A percentile compares a stretch with the other conserved stretches of the same genome.
phyloP scores from a whole-genome alignment of 2,797 vertebrate species.

The Galago senegalensis region DNA sequence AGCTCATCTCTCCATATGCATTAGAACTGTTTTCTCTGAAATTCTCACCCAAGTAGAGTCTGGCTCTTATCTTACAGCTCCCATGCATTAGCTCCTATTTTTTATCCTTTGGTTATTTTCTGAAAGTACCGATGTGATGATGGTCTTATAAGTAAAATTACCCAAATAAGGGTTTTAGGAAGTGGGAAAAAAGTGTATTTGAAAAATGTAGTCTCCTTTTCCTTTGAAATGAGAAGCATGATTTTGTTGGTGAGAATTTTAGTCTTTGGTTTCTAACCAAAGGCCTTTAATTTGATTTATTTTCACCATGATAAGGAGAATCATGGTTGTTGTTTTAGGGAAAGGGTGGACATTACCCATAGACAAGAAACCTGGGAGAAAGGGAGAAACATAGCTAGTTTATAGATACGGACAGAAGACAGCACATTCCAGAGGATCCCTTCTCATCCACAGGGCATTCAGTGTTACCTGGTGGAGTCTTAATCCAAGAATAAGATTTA shows the following conservation, averaged over 20 bases:
- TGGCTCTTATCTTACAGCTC: neutral
- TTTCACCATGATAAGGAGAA: neutral
- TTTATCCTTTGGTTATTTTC: slow-evolving; percentile 36
- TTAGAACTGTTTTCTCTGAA: slow-evolving; percentile 8
- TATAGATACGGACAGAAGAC: neutral
- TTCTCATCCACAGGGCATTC: neutral
- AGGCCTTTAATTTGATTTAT: slow-evolving; percentile 58
- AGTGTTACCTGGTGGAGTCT: neutral
- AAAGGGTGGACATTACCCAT: neutral
- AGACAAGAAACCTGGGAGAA: neutral
- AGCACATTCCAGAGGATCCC: neutral
- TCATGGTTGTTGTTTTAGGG: neutral
- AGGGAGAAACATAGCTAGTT: slow-evolving; percentile 34
- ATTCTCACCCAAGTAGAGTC: neutral
- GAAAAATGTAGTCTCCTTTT: neutral
- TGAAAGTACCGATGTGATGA: neutral
- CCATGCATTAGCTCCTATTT: neutral
- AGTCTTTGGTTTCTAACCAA: neutral
- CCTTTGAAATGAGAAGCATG: slow-evolving; percentile 4
- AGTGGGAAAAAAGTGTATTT: neutral
- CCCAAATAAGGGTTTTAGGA: slow-evolving; percentile 1
- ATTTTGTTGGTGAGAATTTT: neutral
- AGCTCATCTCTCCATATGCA: neutral
- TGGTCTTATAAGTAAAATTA: slow-evolving; percentile 6
- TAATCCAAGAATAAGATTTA: slow-evolving; percentile 24